phyloP scores from a whole-genome alignment of 2,113 vertebrate genomes.

The Myrmecophaga tridactyla region DNA sequence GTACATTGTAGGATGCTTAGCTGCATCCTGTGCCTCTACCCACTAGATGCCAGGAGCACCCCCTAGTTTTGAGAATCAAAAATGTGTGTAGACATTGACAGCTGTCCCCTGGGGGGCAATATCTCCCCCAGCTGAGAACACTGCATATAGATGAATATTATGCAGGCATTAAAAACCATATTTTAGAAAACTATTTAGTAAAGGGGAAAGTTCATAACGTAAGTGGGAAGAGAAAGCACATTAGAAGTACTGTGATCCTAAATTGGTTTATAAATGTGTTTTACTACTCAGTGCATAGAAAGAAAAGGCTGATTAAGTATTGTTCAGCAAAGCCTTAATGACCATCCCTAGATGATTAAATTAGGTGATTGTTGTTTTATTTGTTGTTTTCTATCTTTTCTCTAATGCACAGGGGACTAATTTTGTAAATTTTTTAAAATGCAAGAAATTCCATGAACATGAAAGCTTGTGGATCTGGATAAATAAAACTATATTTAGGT shows the following conservation, averaged over 20 bases:
- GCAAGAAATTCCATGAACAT: neutral
- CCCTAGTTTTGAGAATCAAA: neutral
- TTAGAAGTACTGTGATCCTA: neutral
- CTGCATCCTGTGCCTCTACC: neutral
- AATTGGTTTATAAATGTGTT: neutral
- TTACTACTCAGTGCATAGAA: neutral
- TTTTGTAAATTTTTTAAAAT: neutral
- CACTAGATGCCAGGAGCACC: neutral
- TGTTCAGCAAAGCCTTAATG: neutral
- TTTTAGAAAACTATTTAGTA: neutral
- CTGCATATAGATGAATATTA: neutral
- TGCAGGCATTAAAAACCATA: neutral
- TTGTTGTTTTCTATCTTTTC: neutral
- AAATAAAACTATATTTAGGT: slow-evolving; percentile 9
- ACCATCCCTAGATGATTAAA: neutral
- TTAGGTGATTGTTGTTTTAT: neutral
- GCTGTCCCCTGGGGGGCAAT: neutral
- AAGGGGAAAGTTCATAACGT: neutral
- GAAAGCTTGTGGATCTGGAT: neutral
- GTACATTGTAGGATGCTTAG: neutral
- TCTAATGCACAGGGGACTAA: neutral
- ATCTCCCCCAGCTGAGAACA: neutral
- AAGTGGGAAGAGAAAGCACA: neutral
- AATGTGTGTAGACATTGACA: neutral
- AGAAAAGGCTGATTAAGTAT: neutral